Conservation (phyloP, 2,797 vertebrate genomes). For the Gouania willdenowi region DNA sequence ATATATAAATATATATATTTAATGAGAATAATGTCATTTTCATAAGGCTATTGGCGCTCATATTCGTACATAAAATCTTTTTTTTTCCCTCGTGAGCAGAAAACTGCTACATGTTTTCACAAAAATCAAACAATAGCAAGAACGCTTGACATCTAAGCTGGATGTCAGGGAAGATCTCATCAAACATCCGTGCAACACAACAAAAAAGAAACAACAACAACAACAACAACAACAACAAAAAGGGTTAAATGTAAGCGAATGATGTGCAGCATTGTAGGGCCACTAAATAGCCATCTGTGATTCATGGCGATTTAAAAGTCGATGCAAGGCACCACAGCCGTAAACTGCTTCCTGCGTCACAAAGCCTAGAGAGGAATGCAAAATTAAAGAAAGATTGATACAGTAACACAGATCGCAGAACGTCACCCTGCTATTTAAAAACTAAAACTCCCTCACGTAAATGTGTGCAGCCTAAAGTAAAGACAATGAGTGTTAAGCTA, state of each 20-base stretch:
- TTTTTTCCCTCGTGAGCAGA: conserved; percentile 54
- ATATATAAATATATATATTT: conserved; percentile 54
- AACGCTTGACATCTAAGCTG: conserved; percentile 60
- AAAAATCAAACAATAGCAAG: conserved; percentile 65
- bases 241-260: conserved; percentile 89
- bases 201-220: too few relatives aligned
- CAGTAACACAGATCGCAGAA: conserved; percentile 69
- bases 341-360: conserved; percentile 87
- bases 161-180: conserved; percentile 68
- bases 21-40: conserved; percentile 69
- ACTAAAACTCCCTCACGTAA: conserved; percentile 33
- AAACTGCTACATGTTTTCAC: conserved; percentile 79
- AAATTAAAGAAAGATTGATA: conserved; percentile 85
- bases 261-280: conserved; percentile 99
- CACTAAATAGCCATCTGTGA: conserved; percentile 97
- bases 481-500: not conserved
- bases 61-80: conserved; percentile 77
- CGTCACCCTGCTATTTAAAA: conserved; percentile 54
- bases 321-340: conserved; percentile 97
- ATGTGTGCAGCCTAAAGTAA: conserved; percentile 7
- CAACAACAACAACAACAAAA: conserved; percentile 58
- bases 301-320: conserved; percentile 95
- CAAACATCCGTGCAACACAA: conserved; percentile 60
- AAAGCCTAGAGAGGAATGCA: conserved; percentile 86
- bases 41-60: conserved; percentile 94